phyloP scores from a whole-genome alignment of 1,140 invertebrate genomes.

The Ericerus pela region DNA sequence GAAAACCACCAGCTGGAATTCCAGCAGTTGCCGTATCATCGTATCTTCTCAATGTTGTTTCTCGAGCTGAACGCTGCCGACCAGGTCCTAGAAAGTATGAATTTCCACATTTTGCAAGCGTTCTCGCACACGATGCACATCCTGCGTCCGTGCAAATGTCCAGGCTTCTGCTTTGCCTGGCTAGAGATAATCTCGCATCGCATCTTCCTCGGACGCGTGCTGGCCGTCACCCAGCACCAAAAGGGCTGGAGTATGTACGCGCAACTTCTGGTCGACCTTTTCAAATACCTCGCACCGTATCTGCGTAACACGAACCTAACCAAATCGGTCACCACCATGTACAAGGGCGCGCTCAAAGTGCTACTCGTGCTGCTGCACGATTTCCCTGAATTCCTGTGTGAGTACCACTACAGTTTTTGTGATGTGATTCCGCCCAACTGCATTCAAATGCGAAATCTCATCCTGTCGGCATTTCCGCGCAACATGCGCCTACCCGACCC shows the following conservation, averaged over 20 bases:
- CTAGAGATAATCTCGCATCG: conserved; percentile 91
- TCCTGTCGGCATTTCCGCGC: conserved; percentile 91
- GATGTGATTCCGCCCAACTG: conserved; percentile 98
- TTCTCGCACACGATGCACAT: conserved; percentile 86
- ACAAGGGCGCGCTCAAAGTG: conserved; percentile 91
- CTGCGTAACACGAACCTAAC: conserved; percentile 89
- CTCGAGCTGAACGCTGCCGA: conserved; percentile 90
- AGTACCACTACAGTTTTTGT: conserved; percentile 98
- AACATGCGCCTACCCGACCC: conserved; percentile 97
- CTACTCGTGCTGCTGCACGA: conserved; percentile 93
- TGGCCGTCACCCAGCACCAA: conserved; percentile 61
- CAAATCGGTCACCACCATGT: conserved; percentile 79
- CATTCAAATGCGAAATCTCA: conserved; percentile 96
- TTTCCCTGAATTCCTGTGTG: conserved; percentile 97
- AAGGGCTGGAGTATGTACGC: conserved; percentile 75
- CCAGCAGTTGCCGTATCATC: conserved; percentile 92
- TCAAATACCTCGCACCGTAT: conserved; percentile 94
- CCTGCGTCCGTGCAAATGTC: conserved; percentile 81
- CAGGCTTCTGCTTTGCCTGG: conserved; percentile 97
- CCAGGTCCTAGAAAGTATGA: conserved; percentile 78
- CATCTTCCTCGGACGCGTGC: conserved; percentile 85
- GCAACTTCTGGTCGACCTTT: conserved; percentile 85
- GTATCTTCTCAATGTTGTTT: conserved; percentile 94
- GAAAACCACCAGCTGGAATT: conserved; percentile 69
- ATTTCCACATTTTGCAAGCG: conserved; percentile 72